Evolutionary conservation across 2,888 invertebrate genomes (phyloP).

Genomic region (Limnephilus auricula): DNA sequence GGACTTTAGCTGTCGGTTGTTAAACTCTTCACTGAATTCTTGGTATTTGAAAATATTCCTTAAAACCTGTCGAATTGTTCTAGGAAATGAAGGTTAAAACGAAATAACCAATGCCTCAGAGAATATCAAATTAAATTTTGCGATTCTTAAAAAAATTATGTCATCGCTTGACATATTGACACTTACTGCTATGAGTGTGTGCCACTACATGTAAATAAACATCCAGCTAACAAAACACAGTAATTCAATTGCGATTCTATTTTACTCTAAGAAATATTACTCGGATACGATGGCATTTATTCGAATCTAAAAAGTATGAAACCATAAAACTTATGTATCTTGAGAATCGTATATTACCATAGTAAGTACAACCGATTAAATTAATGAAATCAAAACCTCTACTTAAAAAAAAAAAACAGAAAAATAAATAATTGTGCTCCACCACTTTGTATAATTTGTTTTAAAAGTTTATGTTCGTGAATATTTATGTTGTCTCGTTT

Average conservation of each 20-base stretch:
- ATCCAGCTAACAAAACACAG: neutral
- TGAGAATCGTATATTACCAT: neutral
- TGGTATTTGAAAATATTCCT: neutral
- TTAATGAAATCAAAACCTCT: too few relatives aligned
- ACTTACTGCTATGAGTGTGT: neutral
- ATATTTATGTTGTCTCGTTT: too few relatives aligned
- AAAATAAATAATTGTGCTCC: too few relatives aligned
- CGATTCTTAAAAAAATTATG: neutral
- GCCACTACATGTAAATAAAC: neutral
- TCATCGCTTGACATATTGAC: neutral
- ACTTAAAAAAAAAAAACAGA: too few relatives aligned
- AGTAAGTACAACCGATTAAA: neutral
- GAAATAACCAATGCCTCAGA: neutral
- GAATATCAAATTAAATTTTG: neutral
- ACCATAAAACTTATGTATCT: too few relatives aligned
- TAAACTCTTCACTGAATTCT: neutral
- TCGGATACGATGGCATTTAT: neutral
- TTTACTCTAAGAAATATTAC: neutral
- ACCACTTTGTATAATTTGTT: too few relatives aligned
- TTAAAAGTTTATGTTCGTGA: too few relatives aligned
- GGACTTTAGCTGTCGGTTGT: neutral
- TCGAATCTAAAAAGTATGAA: too few relatives aligned
- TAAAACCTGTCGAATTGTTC: neutral
- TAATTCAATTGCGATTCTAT: neutral
- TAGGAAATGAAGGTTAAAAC: constrained; percentile 2